These are phyloP conservation scores for Micoletzkya japonica DNA, from an alignment of 2,888 invertebrate genomes.

Conservation along the genomic window DNA sequence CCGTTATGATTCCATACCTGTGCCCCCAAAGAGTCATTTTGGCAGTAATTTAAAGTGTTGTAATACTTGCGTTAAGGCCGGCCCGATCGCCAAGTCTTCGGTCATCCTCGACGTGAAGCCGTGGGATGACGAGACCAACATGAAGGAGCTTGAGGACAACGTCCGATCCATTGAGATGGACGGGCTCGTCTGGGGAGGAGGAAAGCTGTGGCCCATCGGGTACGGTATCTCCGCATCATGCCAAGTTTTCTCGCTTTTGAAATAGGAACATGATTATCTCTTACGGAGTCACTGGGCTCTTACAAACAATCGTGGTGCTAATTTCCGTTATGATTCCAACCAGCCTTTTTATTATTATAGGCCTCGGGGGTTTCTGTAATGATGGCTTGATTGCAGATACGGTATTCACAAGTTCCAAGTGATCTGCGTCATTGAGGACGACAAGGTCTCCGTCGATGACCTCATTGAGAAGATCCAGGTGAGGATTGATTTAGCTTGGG, in stretches of 20 bases:
- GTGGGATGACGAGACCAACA: slow-evolving; percentile 94
- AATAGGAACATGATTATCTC: slow-evolving; percentile 21
- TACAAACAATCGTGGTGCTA: background rate
- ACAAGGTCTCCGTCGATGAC: slow-evolving; percentile 59
- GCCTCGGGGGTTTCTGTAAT: background rate
- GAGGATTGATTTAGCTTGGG: background rate
- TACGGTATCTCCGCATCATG: slow-evolving; percentile 27
- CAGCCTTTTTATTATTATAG: background rate
- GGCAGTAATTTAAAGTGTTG: too few relatives aligned
- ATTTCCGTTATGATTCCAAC: slow-evolving; percentile 19
- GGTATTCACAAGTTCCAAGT: slow-evolving; percentile 61
- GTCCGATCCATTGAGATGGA: slow-evolving; percentile 81
- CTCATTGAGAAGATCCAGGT: slow-evolving; percentile 37
- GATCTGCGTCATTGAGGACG: slow-evolving; percentile 58
- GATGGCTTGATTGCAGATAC: slow-evolving; percentile 22
- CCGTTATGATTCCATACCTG: slow-evolving; percentile 14
- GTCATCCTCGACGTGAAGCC: slow-evolving; percentile 94
- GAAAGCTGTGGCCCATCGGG: slow-evolving; percentile 59
- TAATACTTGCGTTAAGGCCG: slow-evolving; percentile 73
- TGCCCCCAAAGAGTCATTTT: too few relatives aligned
- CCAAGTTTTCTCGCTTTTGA: background rate
- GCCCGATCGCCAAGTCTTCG: slow-evolving; percentile 89
- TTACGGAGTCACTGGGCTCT: slow-evolving; percentile 29
- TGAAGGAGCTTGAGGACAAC: slow-evolving; percentile 81
- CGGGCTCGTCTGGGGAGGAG: slow-evolving; percentile 93